phyloP scores from a whole-genome alignment of 2,797 vertebrate species.

The Danio choprae region DNA sequence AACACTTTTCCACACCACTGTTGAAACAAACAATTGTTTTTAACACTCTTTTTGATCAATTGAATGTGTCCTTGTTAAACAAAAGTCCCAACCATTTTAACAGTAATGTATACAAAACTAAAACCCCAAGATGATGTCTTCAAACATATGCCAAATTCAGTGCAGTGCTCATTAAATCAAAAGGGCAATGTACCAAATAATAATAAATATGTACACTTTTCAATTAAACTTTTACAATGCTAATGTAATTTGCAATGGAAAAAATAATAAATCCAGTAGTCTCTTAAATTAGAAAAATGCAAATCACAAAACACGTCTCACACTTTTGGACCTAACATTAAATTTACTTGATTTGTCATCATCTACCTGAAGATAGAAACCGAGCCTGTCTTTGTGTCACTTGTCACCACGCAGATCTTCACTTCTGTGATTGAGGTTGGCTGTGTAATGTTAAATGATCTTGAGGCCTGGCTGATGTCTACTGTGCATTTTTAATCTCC shows the following conservation, averaged over 20 bases:
- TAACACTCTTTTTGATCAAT: background rate
- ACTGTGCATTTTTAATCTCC: conserved; percentile 49
- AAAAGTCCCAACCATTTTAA: background rate
- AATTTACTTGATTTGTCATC: background rate
- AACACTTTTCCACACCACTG: no score
- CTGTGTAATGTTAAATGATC: conserved; percentile 59
- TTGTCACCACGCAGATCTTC: conserved; percentile 33
- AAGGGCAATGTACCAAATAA: background rate
- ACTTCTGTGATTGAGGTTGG: conserved; percentile 37
- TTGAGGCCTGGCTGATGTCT: conserved; percentile 49
- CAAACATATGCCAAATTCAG: background rate
- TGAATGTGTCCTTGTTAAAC: background rate
- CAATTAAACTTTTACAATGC: background rate
- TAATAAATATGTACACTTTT: background rate
- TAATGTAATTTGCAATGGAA: background rate
- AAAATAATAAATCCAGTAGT: background rate
- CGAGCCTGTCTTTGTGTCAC: background rate
- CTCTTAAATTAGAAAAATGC: background rate
- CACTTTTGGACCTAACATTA: conserved; percentile 1
- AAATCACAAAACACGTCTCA: background rate
- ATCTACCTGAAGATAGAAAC: conserved; percentile 17
- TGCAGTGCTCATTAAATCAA: background rate
- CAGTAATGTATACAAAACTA: background rate
- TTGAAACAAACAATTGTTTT: background rate
- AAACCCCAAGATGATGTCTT: background rate